Conservation (phyloP, 2,888 invertebrate genomes). For the Argynnis bischoffii region DNA sequence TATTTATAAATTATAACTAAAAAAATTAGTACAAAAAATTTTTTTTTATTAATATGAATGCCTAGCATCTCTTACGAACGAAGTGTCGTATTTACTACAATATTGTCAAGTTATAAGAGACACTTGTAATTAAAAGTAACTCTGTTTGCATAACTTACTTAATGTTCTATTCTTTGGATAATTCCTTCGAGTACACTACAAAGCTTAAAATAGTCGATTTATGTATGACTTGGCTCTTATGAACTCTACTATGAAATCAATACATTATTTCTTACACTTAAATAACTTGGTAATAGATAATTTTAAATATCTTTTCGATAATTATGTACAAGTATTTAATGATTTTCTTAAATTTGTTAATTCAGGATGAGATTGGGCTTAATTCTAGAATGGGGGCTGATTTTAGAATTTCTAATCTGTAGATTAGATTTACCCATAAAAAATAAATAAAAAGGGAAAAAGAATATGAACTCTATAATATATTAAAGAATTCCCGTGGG, state of each 20-base stretch:
- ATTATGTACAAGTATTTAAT: constrained; percentile 18
- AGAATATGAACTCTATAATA: too few relatives aligned
- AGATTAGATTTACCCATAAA: too few relatives aligned
- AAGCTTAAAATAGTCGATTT: constrained; percentile 18
- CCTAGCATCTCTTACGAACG: too few relatives aligned
- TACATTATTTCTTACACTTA: constrained; percentile 12
- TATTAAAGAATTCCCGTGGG: too few relatives aligned
- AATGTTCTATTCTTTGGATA: constrained; percentile 2
- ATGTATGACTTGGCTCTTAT: constrained; percentile 6
- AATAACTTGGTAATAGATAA: constrained; percentile 18
- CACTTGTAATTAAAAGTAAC: background rate
- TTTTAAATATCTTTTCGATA: constrained; percentile 17
- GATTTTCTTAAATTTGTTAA: constrained; percentile 8
- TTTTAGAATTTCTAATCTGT: too few relatives aligned
- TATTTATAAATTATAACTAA: too few relatives aligned
- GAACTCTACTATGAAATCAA: constrained; percentile 4
- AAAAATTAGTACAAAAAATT: too few relatives aligned
- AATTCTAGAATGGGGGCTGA: too few relatives aligned
- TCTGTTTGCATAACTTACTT: constrained; percentile 7
- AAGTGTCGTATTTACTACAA: too few relatives aligned
- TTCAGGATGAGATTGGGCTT: too few relatives aligned
- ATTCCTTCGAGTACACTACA: constrained; percentile 4
- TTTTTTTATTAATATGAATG: too few relatives aligned
- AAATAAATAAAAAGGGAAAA: too few relatives aligned
- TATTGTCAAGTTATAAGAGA: background rate